Percentiles rank a stretch among this genome's conserved stretches.
These are phyloP conservation scores for Catharus fuscescens DNA, from an alignment of 2,113 vertebrate genomes.

Conservation along the genomic window DNA sequence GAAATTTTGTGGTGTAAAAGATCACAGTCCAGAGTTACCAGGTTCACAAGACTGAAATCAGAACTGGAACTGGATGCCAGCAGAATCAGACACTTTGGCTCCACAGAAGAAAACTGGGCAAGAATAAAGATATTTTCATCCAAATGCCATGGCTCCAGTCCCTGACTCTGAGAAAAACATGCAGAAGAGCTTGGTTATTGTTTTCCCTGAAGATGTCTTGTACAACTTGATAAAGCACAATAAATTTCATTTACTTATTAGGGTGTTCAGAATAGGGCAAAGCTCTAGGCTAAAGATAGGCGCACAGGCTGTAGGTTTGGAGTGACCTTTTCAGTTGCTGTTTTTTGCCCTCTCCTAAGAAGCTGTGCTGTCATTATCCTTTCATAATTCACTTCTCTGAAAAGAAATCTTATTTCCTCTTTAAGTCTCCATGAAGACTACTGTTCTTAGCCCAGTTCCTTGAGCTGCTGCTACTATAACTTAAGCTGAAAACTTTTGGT, in stretches of 20 bases:
- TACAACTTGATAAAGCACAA: conserved; percentile 30
- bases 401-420: background rate
- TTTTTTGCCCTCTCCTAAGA: background rate
- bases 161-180: conserved; percentile 52
- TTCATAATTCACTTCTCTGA: background rate
- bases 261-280: conserved; percentile 12
- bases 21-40: conserved; percentile 55
- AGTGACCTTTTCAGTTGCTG: background rate
- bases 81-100: conserved; percentile 63
- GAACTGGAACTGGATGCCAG: conserved; percentile 53
- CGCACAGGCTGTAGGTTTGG: background rate
- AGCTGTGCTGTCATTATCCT: background rate
- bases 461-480: background rate
- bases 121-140: conserved; percentile 43
- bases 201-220: conserved; percentile 60
- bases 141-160: conserved; percentile 61
- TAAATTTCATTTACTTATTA: conserved; percentile 52
- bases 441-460: background rate
- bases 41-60: conserved; percentile 41
- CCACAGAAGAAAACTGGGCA: conserved; percentile 68
- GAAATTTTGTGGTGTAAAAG: conserved; percentile 49
- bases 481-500: background rate
- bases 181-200: conserved; percentile 47
- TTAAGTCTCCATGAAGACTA: background rate
- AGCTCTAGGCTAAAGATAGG: conserved; percentile 34